phyloP scores from a whole-genome alignment of 2,113 vertebrate species.

The Thamnaconus septentrionalis region DNA sequence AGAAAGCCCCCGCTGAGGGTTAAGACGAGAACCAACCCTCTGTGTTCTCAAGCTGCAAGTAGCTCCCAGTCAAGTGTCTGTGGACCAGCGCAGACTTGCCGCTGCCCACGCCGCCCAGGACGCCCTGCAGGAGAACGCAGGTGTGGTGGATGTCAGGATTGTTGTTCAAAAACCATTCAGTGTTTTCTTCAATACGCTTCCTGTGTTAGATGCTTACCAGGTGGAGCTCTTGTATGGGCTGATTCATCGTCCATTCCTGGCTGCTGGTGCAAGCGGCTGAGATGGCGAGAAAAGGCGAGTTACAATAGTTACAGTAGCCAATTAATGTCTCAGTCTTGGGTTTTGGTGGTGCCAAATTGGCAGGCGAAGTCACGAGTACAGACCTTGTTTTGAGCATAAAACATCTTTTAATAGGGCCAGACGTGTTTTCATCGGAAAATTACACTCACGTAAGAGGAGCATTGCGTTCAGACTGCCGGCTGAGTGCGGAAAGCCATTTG shows the following conservation, averaged over 20 bases:
- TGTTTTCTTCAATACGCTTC: background rate
- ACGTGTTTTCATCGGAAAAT: too few relatives aligned
- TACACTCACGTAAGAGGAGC: too few relatives aligned
- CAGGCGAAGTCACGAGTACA: too few relatives aligned
- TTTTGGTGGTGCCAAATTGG: too few relatives aligned
- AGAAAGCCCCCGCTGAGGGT: background rate
- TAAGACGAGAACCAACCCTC: conserved; percentile 77
- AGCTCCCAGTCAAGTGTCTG: conserved; percentile 92
- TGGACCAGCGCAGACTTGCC: conserved; percentile 92
- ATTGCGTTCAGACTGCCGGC: too few relatives aligned
- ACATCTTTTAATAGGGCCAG: too few relatives aligned
- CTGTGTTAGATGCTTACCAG: conserved; percentile 76
- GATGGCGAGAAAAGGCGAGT: background rate
- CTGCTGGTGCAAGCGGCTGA: conserved; percentile 88
- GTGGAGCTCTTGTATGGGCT: conserved; percentile 88
- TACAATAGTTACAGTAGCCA: background rate
- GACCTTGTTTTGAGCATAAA: too few relatives aligned
- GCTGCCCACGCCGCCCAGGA: conserved; percentile 87
- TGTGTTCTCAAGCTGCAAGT: conserved; percentile 85
- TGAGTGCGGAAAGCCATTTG: too few relatives aligned
- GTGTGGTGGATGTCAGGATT: background rate
- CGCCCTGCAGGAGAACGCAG: conserved; percentile 74
- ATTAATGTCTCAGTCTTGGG: too few relatives aligned
- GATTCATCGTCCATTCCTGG: conserved; percentile 93
- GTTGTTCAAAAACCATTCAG: background rate